Evolutionary conservation across 2,797 vertebrate genomes (phyloP).

Genomic region (Pelobates cultripes): DNA sequence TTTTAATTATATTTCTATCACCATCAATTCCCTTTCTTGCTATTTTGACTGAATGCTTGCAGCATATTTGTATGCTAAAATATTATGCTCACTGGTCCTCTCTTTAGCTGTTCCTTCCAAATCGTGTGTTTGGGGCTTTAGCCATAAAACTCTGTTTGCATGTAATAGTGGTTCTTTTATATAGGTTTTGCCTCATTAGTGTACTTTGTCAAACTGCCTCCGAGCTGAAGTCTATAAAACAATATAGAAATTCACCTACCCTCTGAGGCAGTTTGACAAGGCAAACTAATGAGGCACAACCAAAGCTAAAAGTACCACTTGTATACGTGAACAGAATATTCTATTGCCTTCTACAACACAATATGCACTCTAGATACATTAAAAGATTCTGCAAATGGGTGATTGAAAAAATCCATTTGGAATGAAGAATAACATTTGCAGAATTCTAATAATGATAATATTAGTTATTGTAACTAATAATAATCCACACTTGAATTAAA

Average conservation of each 20-base stretch:
- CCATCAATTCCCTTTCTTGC: too few relatives aligned
- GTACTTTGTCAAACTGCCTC: slow-evolving; percentile 4
- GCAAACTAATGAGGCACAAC: slow-evolving; percentile 6
- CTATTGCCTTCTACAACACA: neutral
- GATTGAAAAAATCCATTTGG: too few relatives aligned
- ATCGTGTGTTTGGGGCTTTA: neutral
- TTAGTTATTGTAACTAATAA: too few relatives aligned
- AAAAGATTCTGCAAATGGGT: neutral
- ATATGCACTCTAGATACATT: neutral
- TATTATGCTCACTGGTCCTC: neutral
- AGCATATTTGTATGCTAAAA: neutral
- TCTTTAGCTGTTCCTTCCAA: neutral
- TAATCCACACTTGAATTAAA: too few relatives aligned
- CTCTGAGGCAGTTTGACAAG: slow-evolving; percentile 2
- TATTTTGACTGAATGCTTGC: neutral
- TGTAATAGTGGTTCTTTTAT: neutral
- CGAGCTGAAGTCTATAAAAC: slow-evolving; percentile 9
- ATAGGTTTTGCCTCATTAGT: slow-evolving; percentile 1
- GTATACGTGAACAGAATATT: neutral
- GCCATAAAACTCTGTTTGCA: neutral
- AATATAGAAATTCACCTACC: slow-evolving; percentile 2
- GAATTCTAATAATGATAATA: too few relatives aligned
- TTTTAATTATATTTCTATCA: too few relatives aligned
- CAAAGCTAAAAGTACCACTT: slow-evolving; percentile 1
- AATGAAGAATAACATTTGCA: too few relatives aligned